Percentiles rank a stretch among this genome's conserved stretches.
phyloP scores from a whole-genome alignment of 2,888 invertebrate genomes.

The Plemyria rubiginata region DNA sequence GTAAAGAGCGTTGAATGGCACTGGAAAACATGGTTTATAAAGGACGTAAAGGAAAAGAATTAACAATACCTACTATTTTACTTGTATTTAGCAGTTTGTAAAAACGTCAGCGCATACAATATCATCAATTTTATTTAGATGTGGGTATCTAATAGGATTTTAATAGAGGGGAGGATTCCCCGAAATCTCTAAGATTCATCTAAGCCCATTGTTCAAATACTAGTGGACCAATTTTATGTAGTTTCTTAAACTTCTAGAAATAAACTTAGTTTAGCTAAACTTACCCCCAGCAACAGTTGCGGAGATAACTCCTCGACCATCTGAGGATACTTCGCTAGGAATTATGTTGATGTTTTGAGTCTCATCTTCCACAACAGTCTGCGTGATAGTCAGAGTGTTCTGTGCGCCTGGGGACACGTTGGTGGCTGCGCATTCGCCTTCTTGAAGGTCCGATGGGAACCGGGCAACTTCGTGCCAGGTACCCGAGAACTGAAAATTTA shows the following conservation, averaged over 20 bases:
- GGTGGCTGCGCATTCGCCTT: constrained; percentile 61
- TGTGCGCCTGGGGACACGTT: constrained; percentile 38
- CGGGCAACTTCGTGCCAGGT: constrained; percentile 69
- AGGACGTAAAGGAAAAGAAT: too few relatives aligned
- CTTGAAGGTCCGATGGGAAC: constrained; percentile 68
- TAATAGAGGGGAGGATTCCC: too few relatives aligned
- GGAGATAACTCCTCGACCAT: constrained; percentile 59
- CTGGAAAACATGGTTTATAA: constrained; percentile 44
- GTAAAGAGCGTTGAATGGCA: constrained; percentile 75
- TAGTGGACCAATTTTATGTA: too few relatives aligned
- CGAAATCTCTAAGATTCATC: too few relatives aligned
- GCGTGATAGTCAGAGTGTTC: constrained; percentile 49
- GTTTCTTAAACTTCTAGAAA: too few relatives aligned
- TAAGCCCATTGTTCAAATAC: too few relatives aligned
- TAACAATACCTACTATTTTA: too few relatives aligned
- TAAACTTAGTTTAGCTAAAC: background rate
- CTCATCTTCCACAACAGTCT: constrained; percentile 59
- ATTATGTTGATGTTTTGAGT: constrained; percentile 44
- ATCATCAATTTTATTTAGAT: too few relatives aligned
- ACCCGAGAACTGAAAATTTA: constrained; percentile 62
- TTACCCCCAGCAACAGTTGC: constrained; percentile 52
- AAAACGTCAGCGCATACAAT: too few relatives aligned
- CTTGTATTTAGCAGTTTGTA: too few relatives aligned
- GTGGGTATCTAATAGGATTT: too few relatives aligned
- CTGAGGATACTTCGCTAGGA: constrained; percentile 44